A percentile compares a stretch with the other conserved stretches of the same genome.
Evolutionary conservation across 1,140 invertebrate species (phyloP).

Genomic region (Chelonus insularis): DNA sequence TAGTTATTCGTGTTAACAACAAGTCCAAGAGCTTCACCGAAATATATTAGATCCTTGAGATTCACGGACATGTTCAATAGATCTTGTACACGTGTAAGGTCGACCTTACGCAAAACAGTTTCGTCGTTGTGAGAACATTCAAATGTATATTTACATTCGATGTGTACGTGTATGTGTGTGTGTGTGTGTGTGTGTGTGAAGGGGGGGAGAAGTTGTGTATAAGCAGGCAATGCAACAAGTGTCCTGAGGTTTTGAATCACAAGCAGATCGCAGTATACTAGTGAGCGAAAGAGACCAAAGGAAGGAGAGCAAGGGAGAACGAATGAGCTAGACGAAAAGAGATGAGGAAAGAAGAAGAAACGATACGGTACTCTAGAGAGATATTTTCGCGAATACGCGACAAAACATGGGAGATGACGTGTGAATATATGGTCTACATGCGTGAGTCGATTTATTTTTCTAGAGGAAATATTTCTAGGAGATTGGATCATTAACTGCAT

Average conservation of each 20-base stretch:
- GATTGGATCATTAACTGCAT: too few relatives aligned
- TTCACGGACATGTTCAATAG: conserved; percentile 39
- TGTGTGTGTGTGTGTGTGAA: conserved; percentile 36
- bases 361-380: conserved; percentile 47
- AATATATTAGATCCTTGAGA: conserved; percentile 10
- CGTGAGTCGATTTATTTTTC: conserved; percentile 34
- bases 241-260: conserved; percentile 62
- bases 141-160: conserved; percentile 31
- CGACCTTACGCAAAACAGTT: conserved; percentile 50
- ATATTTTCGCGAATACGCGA: conserved; percentile 49
- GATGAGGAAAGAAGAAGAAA: conserved; percentile 20
- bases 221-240: conserved; percentile 61
- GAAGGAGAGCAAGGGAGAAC: conserved; percentile 30
- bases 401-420: conserved; percentile 55
- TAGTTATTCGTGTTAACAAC: too few relatives aligned
- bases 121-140: conserved; percentile 32
- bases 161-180: conserved; percentile 30
- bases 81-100: conserved; percentile 38
- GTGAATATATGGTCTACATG: conserved; percentile 45
- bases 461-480: conserved; percentile 40
- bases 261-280: conserved; percentile 55
- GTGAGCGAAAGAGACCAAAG: conserved; percentile 39
- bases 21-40: background rate
- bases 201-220: conserved; percentile 35
- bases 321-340: conserved; percentile 26